Evolutionary conservation across 2,113 vertebrate species (phyloP).

Genomic region (Panthera tigris): DNA sequence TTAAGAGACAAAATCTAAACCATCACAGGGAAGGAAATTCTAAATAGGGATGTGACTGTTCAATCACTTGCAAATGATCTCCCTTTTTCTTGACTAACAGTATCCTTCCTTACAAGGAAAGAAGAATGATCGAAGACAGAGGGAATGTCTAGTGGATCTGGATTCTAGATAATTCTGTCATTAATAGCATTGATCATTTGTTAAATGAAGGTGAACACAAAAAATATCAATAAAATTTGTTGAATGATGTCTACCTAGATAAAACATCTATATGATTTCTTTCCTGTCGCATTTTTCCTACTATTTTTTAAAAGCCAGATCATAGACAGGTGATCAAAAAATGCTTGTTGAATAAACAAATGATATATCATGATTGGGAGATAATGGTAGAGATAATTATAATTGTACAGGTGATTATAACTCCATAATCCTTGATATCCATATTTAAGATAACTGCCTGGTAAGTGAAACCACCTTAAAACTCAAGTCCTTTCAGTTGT

Average conservation of each 20-base stretch:
- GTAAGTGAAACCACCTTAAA: neutral
- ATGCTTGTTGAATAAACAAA: neutral
- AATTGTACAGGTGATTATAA: neutral
- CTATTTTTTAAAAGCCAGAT: neutral
- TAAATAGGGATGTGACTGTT: neutral
- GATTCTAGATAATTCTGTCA: neutral
- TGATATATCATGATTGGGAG: neutral
- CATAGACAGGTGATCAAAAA: neutral
- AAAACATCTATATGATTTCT: neutral
- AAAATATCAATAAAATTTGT: neutral
- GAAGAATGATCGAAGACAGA: neutral
- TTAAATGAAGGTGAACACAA: neutral
- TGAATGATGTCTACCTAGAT: neutral
- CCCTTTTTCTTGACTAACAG: neutral
- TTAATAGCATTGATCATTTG: neutral
- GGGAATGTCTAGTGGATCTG: neutral
- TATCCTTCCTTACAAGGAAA: neutral
- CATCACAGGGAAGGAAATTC: neutral
- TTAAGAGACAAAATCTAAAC: neutral
- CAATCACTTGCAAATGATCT: neutral
- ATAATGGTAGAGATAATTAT: neutral
- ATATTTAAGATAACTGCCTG: neutral
- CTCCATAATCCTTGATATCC: neutral
- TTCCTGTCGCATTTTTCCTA: neutral
- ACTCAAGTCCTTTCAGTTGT: neutral